Conservation (phyloP, 2,113 vertebrate genomes). For the Nannospalax galili region DNA sequence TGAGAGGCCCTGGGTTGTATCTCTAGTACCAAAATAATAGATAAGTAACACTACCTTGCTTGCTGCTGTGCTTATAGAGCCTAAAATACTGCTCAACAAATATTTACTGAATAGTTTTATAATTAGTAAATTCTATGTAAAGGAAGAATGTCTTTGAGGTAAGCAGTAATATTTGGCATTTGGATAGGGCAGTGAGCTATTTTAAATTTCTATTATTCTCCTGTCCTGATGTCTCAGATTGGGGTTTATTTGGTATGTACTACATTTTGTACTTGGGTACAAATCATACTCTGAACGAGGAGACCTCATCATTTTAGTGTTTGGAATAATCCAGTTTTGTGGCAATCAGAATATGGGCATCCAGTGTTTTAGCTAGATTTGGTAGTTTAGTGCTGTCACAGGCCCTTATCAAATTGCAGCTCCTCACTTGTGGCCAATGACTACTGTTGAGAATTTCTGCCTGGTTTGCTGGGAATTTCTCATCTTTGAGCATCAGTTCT, state of each 20-base stretch:
- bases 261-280: neutral
- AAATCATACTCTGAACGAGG: neutral
- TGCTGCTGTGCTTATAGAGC: neutral
- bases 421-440: neutral
- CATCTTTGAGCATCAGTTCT: neutral
- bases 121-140: neutral
- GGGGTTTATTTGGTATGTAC: neutral
- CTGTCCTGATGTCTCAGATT: neutral
- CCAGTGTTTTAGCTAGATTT: neutral
- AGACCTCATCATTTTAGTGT: neutral
- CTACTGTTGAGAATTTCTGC: neutral
- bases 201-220: neutral
- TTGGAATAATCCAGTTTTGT: neutral
- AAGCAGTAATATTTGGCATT: neutral
- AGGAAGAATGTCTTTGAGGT: conserved; percentile 3
- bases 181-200: neutral
- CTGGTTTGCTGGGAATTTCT: neutral
- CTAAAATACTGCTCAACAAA: neutral
- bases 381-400: neutral
- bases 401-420: neutral
- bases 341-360: neutral
- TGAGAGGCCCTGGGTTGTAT: neutral
- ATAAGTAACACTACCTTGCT: neutral
- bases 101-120: conserved; percentile 6
- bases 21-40: neutral